These are phyloP conservation scores for Saccopteryx bilineata DNA, from an alignment of 2,113 vertebrate species.

Conservation along the genomic window DNA sequence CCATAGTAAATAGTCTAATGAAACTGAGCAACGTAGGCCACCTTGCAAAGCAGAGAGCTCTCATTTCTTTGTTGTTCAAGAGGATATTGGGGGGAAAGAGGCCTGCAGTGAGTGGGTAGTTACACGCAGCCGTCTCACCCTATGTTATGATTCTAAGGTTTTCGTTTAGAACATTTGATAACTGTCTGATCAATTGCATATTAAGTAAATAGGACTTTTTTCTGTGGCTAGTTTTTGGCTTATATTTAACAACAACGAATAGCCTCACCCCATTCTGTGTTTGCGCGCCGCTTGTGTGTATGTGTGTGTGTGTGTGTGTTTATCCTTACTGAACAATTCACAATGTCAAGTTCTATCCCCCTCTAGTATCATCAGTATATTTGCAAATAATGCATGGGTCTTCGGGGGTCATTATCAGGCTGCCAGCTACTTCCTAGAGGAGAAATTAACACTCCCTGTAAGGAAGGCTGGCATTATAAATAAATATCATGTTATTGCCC, in stretches of 20 bases:
- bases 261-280: not conserved
- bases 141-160: not conserved
- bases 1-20: not conserved
- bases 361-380: not conserved
- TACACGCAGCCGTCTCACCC: not conserved
- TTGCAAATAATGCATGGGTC: not conserved
- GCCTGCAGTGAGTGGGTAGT: not conserved
- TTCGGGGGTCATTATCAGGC: not conserved
- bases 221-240: not conserved
- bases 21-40: not conserved
- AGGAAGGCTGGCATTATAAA: constrained; percentile 6
- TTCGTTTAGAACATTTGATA: constrained; percentile 21
- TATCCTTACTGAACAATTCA: not conserved
- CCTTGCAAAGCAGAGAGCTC: not conserved
- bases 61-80: not conserved
- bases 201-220: not conserved
- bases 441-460: not conserved
- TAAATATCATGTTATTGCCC: not conserved
- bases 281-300: not conserved
- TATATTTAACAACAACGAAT: not conserved
- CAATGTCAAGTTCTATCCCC: not conserved
- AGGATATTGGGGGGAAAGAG: not conserved
- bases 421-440: not conserved
- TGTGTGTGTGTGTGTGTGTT: too few relatives aligned
- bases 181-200: not conserved